Evolutionary conservation across 37 sponge, comb jelly and placozoan species (phyloP).

Genomic region (Amphimedon queenslandica): DNA sequence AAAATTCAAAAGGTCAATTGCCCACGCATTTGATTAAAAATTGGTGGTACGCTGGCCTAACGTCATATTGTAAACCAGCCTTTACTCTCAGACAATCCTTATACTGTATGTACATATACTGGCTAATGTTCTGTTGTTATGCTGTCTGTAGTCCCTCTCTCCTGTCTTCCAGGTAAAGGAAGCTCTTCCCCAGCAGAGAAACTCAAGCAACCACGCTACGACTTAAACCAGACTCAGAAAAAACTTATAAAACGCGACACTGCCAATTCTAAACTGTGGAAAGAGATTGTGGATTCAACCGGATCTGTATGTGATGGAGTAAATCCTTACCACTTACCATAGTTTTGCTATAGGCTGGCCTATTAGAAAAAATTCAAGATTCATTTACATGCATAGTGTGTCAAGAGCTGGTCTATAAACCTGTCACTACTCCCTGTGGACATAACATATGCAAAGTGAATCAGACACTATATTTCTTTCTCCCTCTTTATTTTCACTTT

Average conservation of each 20-base stretch:
- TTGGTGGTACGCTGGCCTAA: too few relatives aligned
- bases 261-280: slow-evolving; percentile 73
- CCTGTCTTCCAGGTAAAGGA: not conserved
- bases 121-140: not conserved
- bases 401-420: slow-evolving; percentile 81
- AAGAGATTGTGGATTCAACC: slow-evolving; percentile 25
- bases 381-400: slow-evolving; percentile 82
- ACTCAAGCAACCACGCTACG: slow-evolving; percentile 68
- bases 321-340: not conserved
- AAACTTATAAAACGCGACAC: slow-evolving; percentile 50
- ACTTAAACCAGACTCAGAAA: slow-evolving; percentile 54
- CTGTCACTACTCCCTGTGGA: slow-evolving; percentile 72
- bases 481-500: not conserved
- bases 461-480: not conserved
- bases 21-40: too few relatives aligned
- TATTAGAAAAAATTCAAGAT: slow-evolving; percentile 60
- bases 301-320: slow-evolving; percentile 1
- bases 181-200: slow-evolving; percentile 18
- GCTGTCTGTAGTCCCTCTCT: not conserved
- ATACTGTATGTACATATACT: not conserved
- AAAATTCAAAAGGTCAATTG: too few relatives aligned
- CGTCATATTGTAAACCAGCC: too few relatives aligned
- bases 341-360: slow-evolving; percentile 36
- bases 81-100: too few relatives aligned
- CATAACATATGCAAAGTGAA: slow-evolving; percentile 82